These are phyloP conservation scores for Amorpha juglandis DNA, from an alignment of 2,888 invertebrate genomes.

Conservation along the genomic window DNA sequence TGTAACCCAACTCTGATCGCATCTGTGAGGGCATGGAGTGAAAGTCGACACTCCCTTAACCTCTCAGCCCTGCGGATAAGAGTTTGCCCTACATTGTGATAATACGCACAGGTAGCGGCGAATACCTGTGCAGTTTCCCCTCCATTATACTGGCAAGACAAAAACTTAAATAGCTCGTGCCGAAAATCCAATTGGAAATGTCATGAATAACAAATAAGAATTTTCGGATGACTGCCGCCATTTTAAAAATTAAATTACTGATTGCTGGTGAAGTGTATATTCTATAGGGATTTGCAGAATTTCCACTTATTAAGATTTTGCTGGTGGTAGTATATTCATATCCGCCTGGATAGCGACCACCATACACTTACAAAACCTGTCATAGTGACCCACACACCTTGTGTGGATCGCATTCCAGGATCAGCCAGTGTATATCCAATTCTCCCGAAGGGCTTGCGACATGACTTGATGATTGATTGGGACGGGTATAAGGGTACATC, in stretches of 20 bases:
- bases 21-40: constrained; percentile 7
- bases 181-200: constrained; percentile 13
- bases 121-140: background rate
- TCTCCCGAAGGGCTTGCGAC: too few relatives aligned
- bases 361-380: too few relatives aligned
- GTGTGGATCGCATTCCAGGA: too few relatives aligned
- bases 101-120: background rate
- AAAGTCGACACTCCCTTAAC: constrained; percentile 16
- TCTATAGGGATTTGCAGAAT: too few relatives aligned
- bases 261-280: background rate
- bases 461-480: too few relatives aligned
- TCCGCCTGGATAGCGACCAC: too few relatives aligned
- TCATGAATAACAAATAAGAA: background rate
- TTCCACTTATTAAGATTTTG: too few relatives aligned
- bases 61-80: constrained; percentile 2
- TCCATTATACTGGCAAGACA: background rate
- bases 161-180: background rate
- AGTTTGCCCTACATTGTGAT: constrained; percentile 1
- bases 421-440: too few relatives aligned
- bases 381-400: too few relatives aligned
- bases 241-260: background rate
- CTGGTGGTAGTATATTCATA: too few relatives aligned
- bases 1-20: background rate
- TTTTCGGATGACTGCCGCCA: background rate
- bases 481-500: too few relatives aligned